Conservation (phyloP, 2,888 invertebrate species). For the Drosophila melanosoma region DNA sequence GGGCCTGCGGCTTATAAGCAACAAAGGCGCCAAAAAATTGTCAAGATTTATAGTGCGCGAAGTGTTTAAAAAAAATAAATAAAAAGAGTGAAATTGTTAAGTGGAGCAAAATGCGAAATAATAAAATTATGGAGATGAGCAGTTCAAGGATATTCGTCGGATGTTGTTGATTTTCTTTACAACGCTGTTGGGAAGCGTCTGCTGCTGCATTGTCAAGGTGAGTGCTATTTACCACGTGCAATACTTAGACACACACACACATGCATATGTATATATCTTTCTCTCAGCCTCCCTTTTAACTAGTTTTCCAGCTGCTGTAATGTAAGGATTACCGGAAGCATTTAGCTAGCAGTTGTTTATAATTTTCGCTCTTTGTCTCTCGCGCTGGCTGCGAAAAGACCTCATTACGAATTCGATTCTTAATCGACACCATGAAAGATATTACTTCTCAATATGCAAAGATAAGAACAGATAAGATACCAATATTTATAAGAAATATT, state of each 20-base stretch:
- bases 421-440: background rate
- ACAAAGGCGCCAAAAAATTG: slow-evolving; percentile 57
- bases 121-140: slow-evolving; percentile 44
- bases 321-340: background rate
- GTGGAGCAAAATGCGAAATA: background rate
- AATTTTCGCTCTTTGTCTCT: background rate
- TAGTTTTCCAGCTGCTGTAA: slow-evolving; percentile 7
- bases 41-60: slow-evolving; percentile 23
- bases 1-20: slow-evolving; percentile 36
- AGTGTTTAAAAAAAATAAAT: slow-evolving; percentile 7
- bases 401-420: background rate
- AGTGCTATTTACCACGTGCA: slow-evolving; percentile 48
- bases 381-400: background rate
- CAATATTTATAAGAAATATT: background rate
- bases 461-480: background rate
- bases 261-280: background rate
- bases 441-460: too few relatives aligned
- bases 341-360: background rate
- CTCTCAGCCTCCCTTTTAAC: background rate
- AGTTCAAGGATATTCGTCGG: slow-evolving; percentile 20
- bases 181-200: background rate
- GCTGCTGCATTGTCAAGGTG: slow-evolving; percentile 51
- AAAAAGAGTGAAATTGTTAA: slow-evolving; percentile 19
- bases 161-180: slow-evolving; percentile 23
- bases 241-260: background rate